phyloP scores from a whole-genome alignment of 1,140 invertebrate genomes.

The Bombus fervidus region DNA sequence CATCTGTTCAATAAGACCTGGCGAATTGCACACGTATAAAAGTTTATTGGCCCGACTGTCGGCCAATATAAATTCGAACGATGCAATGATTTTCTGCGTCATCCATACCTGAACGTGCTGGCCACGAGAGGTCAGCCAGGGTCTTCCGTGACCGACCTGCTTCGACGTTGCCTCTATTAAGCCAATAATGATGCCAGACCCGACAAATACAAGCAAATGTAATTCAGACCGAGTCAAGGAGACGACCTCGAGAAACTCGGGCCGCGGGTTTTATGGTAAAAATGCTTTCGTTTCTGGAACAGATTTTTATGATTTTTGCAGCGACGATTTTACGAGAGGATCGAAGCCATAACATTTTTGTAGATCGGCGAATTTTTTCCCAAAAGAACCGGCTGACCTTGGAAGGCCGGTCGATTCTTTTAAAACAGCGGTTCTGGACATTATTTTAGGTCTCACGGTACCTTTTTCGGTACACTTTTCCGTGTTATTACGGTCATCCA shows the following conservation, averaged over 20 bases:
- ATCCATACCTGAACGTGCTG: slow-evolving; percentile 9
- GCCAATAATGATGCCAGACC: slow-evolving; percentile 71
- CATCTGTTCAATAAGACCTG: not conserved
- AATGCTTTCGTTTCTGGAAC: slow-evolving; percentile 64
- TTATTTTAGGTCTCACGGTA: slow-evolving; percentile 59
- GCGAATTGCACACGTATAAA: slow-evolving; percentile 26
- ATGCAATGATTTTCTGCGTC: slow-evolving; percentile 25
- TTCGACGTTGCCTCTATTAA: slow-evolving; percentile 63
- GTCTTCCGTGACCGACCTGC: not conserved
- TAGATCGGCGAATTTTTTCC: slow-evolving; percentile 63
- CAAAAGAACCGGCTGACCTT: slow-evolving; percentile 34
- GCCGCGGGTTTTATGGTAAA: slow-evolving; percentile 67
- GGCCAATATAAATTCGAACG: slow-evolving; percentile 11
- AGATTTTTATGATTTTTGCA: slow-evolving; percentile 77
- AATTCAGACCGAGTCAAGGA: slow-evolving; percentile 65
- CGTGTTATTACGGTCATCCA: slow-evolving; percentile 80
- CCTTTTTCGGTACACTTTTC: slow-evolving; percentile 77
- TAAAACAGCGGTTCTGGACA: not conserved
- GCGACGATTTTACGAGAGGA: slow-evolving; percentile 63
- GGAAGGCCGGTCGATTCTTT: too few relatives aligned
- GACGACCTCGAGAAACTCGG: not conserved
- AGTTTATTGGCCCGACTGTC: not conserved
- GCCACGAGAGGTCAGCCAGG: not conserved
- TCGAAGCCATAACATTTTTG: slow-evolving; percentile 71
- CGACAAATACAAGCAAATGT: slow-evolving; percentile 74